Evolutionary conservation across 1,140 invertebrate genomes (phyloP), one percentile per base, ranked within the genome.

Genomic region (Archivesica marissinica): DNA sequence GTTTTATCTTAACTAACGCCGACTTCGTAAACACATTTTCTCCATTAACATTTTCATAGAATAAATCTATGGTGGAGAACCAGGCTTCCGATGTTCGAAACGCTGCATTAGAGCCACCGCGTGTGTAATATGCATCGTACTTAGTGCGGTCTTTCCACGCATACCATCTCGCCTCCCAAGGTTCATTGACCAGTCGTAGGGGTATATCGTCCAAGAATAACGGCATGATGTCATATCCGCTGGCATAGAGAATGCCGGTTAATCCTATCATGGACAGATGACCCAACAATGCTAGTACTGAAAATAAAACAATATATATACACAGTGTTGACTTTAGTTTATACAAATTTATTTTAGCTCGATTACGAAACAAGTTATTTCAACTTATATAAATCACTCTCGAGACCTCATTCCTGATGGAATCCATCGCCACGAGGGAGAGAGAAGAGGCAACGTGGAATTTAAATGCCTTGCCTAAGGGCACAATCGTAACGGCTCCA

Each of bases 221-320:
- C 3, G 89, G 89, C 39, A 90, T 66, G 35, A 90, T 81, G 70
- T 90, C 85, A 59, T 89, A 90, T 6, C 87, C 89, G 17, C 28
- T 11, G 17, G 35, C 17, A 17, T 82, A 44, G 15, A 89, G 82
- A 23, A 87, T 82, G 6, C 64, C 77, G 2, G 87, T 80, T n/a
- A 74, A 25, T 13, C 38, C 93, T 92, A 87, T 28, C 28, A 87
- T 74, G 17, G 79, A 38, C 30, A 88, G 13, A 52, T 88, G 87
- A 9, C 61, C 72, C n/a, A n/a, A n/a, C n/a, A n/a, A n/a, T n/a
- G n/a, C n/a, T n/a, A n/a, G n/a, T n/a, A n/a, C n/a, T n/a, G n/a
- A n/a, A n/a, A n/a, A n/a, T n/a, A n/a, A n/a, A n/a, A n/a, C n/a
- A n/a, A n/a, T n/a, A n/a, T n/a, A n/a, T n/a, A n/a, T n/a, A n/a